Percentiles rank a stretch among this genome's conserved stretches.
These are phyloP conservation scores for Nasonovia ribisnigri DNA, from an alignment of 2,888 invertebrate genomes.

Conservation along the genomic window DNA sequence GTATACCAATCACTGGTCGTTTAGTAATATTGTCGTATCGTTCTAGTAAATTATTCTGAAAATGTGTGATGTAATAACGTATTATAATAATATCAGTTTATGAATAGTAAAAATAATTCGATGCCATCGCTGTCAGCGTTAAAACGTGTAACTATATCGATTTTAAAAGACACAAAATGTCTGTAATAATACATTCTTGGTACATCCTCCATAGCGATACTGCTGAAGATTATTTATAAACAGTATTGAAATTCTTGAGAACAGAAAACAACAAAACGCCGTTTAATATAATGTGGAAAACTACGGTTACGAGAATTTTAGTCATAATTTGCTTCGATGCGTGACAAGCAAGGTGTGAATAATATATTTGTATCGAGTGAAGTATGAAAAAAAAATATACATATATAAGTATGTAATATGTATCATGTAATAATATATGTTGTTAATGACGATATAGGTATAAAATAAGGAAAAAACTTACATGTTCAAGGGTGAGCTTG, in stretches of 20 bases:
- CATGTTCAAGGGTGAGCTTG: slow-evolving; percentile 58
- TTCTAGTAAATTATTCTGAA: neutral
- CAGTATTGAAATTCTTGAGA: neutral
- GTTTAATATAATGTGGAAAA: neutral
- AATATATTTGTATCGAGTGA: slow-evolving; percentile 52
- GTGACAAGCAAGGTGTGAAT: slow-evolving; percentile 63
- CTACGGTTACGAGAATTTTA: slow-evolving; percentile 15
- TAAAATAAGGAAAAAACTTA: slow-evolving; percentile 49
- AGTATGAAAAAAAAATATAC: slow-evolving; percentile 32
- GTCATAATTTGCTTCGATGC: slow-evolving; percentile 64
- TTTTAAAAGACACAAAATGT: neutral
- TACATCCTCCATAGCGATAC: neutral
- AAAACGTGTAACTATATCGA: neutral
- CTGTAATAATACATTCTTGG: neutral
- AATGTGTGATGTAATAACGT: neutral
- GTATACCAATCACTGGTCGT: neutral
- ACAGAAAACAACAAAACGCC: slow-evolving; percentile 27
- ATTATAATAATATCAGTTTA: neutral
- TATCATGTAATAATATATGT: neutral
- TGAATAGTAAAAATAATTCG: neutral
- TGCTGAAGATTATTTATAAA: neutral
- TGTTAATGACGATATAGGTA: slow-evolving; percentile 16
- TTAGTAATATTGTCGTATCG: neutral
- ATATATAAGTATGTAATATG: slow-evolving; percentile 13
- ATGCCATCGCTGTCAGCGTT: neutral